A percentile compares a stretch with the other conserved stretches of the same genome.
Evolutionary conservation across 2,888 invertebrate species (phyloP).

Genomic region (Anthrax anthrax): DNA sequence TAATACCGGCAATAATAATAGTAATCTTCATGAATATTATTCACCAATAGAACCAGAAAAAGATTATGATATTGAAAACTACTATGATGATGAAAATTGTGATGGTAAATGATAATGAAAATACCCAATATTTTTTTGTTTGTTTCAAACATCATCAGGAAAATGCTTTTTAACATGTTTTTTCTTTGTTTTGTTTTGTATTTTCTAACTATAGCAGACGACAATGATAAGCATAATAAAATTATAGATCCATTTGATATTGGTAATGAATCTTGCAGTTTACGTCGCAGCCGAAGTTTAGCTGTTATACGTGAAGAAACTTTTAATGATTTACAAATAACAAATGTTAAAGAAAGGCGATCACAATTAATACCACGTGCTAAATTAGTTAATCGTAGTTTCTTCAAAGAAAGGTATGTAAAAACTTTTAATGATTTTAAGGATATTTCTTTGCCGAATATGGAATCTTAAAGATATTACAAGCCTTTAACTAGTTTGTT

Average conservation of each 20-base stretch:
- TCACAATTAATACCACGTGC: slow-evolving; percentile 70
- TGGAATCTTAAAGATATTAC: too few relatives aligned
- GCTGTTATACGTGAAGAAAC: slow-evolving; percentile 66
- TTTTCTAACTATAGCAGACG: not conserved
- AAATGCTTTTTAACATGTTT: too few relatives aligned
- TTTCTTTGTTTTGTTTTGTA: too few relatives aligned
- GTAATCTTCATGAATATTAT: slow-evolving; percentile 30
- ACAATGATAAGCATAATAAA: not conserved
- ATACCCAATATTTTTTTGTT: too few relatives aligned
- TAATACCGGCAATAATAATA: not conserved
- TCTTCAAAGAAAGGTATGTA: slow-evolving; percentile 55
- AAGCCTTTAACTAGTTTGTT: too few relatives aligned
- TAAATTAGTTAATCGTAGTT: slow-evolving; percentile 60
- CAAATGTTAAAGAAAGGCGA: slow-evolving; percentile 47
- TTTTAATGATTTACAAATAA: slow-evolving; percentile 52
- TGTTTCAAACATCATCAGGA: too few relatives aligned
- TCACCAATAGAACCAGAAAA: slow-evolving; percentile 31
- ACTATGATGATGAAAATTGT: slow-evolving; percentile 4
- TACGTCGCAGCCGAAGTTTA: slow-evolving; percentile 55
- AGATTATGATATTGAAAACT: slow-evolving; percentile 16
- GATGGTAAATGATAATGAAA: slow-evolving; percentile 3
- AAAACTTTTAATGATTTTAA: too few relatives aligned
- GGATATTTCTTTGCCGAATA: too few relatives aligned
- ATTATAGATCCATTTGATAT: slow-evolving; percentile 22
- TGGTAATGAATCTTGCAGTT: slow-evolving; percentile 34